These are phyloP conservation scores for Netelia virgata DNA, from an alignment of 2,888 invertebrate species.

Conservation along the genomic window DNA sequence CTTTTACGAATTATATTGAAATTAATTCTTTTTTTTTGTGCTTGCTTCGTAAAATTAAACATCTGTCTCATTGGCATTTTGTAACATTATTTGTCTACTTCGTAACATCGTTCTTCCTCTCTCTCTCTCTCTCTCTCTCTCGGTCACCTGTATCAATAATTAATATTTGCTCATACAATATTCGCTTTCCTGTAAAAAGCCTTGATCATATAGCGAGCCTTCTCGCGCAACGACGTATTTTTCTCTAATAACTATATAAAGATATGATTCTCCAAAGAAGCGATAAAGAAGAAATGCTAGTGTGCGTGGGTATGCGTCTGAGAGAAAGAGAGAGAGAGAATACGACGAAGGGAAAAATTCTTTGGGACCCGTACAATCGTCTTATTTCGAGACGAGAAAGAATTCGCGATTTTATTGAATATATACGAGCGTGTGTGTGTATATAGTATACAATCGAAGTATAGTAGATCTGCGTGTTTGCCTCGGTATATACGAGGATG, in stretches of 20 bases:
- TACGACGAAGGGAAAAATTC: neutral
- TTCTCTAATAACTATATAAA: neutral
- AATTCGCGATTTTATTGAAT: slow-evolving; percentile 32
- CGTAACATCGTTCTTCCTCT: neutral
- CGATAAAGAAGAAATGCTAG: neutral
- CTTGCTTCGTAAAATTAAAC: too few species aligned
- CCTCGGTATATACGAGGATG: slow-evolving; percentile 7
- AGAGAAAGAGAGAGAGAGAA: neutral
- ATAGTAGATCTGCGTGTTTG: neutral
- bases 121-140: neutral
- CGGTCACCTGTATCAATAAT: neutral
- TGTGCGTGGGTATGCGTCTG: too few species aligned
- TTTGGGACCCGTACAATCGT: slow-evolving; percentile 21
- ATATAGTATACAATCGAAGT: neutral
- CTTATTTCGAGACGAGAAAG: slow-evolving; percentile 43
- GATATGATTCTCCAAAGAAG: neutral
- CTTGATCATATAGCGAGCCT: neutral
- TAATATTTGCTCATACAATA: neutral
- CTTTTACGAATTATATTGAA: too few species aligned
- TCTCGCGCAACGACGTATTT: slow-evolving; percentile 18
- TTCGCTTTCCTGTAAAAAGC: neutral
- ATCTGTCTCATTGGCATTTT: too few species aligned
- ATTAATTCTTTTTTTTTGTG: too few species aligned
- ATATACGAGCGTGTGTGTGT: neutral
- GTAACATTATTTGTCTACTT: too few species aligned